Base-by-base conservation (phyloP, 2,113 vertebrate species). In the Brachionichthys hirsutus region DNA sequence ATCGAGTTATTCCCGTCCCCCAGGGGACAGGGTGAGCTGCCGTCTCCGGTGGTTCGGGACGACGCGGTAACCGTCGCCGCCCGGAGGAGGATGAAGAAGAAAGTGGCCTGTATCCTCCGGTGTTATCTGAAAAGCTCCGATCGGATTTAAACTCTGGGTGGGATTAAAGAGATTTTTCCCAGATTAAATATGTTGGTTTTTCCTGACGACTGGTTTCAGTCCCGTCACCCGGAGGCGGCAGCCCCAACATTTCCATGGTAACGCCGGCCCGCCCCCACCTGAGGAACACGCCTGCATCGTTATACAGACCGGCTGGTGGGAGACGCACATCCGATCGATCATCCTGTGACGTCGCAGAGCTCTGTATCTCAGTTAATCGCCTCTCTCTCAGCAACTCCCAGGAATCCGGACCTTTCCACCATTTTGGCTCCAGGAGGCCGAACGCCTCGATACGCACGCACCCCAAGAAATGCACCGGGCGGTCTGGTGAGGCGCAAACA, bases 91-190 rank as follows among this genome's bases (percentile, higher is more conserved):
- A 92, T n/a, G n/a, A n/a, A 89, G 48, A 95, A 92, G 65, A 94
- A 88, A 82, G 88, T 92, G 70, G 89, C 92, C 46, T 91, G 94
- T 97, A 97, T 98, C 94, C 93, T 94, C 4, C n/a, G 19, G 7
- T 14, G n/a, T 18, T 7, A 45, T 11, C 12, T 40, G 0, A 40
- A 40, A 14, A 10, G 8, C 1, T 38, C 18, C 0, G 14, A 19
- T 22, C 30, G 22, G 9, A 50, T 53, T 18, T 18, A 5, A 6
- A 9, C 35, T 38, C 2, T 10, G n/a, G 1, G 7, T 38, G 12
- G 35, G 35, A 19, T 38, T 4, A 19, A 18, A 54, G 0, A 38
- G 10, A 9, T 12, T 35, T 35, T n/a, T n/a, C n/a, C n/a, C n/a
- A n/a, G 35, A 19, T 38, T 4, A 19, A 18, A 54, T 0, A 36